Conservation (phyloP, 2,888 invertebrate genomes). For the Drosophila affinis region DNA sequence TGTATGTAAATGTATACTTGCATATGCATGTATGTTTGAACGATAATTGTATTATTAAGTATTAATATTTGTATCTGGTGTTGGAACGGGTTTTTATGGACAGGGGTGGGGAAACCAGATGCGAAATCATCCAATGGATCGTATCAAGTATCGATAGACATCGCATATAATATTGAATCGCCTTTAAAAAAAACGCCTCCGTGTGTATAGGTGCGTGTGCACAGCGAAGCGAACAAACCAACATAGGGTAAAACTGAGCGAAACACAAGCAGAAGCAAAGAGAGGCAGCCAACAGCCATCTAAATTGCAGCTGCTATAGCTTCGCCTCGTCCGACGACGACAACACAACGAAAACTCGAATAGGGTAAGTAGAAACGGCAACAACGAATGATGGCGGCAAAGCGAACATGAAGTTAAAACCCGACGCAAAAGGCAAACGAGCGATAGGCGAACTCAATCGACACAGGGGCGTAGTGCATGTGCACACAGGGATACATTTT, state of each 20-base stretch:
- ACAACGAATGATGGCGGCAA: constrained; percentile 57
- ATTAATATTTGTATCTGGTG: not conserved
- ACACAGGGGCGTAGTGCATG: constrained; percentile 39
- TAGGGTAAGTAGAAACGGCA: constrained; percentile 60
- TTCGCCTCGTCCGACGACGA: constrained; percentile 57
- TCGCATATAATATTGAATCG: not conserved
- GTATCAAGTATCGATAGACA: not conserved
- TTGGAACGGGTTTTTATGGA: not conserved
- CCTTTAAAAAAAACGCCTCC: not conserved
- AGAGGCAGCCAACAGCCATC: constrained; percentile 64
- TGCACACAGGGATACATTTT: constrained; percentile 26
- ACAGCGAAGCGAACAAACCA: not conserved
- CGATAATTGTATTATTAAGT: not conserved
- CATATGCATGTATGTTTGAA: not conserved
- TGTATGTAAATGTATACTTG: not conserved
- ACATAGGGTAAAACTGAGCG: constrained; percentile 70
- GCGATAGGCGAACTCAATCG: constrained; percentile 53
- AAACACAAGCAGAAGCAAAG: constrained; percentile 44
- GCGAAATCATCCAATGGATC: not conserved
- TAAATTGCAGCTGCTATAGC: constrained; percentile 72
- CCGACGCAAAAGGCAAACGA: constrained; percentile 61
- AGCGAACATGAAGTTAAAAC: constrained; percentile 48
- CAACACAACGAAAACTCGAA: constrained; percentile 17
- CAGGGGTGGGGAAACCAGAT: constrained; percentile 1
- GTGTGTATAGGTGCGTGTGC: not conserved